These are phyloP conservation scores for Marmota monax DNA, from an alignment of 2,113 vertebrate genomes.

Conservation along the genomic window DNA sequence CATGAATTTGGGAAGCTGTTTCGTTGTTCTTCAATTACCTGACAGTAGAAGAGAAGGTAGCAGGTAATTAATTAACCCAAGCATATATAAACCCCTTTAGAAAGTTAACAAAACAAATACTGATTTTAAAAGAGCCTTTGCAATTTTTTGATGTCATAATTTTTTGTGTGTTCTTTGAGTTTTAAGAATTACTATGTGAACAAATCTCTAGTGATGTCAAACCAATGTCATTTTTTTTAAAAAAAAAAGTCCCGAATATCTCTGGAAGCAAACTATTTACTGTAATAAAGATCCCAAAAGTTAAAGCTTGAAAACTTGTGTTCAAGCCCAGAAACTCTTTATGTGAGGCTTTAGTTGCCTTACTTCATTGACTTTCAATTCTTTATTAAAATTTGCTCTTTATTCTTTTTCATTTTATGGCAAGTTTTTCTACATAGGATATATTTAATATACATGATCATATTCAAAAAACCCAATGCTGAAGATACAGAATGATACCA, in stretches of 20 bases:
- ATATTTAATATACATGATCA: neutral
- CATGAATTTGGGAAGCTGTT: neutral
- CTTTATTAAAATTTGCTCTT: neutral
- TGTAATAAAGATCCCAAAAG: slow-evolving; percentile 7
- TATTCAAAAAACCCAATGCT: neutral
- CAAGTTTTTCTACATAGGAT: neutral
- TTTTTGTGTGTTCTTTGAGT: neutral
- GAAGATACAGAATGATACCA: neutral
- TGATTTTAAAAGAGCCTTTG: neutral
- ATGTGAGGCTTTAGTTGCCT: neutral
- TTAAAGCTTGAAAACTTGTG: neutral
- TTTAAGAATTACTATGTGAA: slow-evolving; percentile 3
- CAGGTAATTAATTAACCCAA: neutral
- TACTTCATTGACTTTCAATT: neutral
- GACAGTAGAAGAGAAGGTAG: neutral
- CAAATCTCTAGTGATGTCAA: neutral
- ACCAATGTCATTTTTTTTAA: neutral
- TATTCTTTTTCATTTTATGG: neutral
- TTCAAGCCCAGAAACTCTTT: neutral
- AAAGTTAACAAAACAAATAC: neutral
- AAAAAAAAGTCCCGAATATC: neutral
- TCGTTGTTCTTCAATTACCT: neutral
- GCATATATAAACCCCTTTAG: neutral
- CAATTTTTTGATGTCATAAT: neutral
- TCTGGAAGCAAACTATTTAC: neutral